phyloP scores from a whole-genome alignment of 2,888 invertebrate genomes.

The Drosophila barbarae region DNA sequence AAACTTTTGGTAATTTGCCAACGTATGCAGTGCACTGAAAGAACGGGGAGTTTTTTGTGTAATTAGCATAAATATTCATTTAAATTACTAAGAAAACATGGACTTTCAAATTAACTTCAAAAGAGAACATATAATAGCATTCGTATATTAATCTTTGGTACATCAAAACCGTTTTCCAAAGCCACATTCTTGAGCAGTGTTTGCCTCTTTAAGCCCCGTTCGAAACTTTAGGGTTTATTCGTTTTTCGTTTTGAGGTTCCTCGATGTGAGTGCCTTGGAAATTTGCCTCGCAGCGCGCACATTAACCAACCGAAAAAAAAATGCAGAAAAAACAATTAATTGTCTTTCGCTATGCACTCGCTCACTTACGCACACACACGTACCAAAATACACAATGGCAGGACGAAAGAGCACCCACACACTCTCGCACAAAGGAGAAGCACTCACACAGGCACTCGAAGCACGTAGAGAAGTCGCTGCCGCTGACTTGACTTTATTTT shows the following conservation, averaged over 20 bases:
- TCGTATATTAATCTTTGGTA: neutral
- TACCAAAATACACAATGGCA: conserved; percentile 24
- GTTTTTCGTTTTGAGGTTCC: conserved; percentile 26
- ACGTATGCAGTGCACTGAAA: conserved; percentile 19
- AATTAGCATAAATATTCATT: neutral
- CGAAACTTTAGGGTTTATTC: conserved; percentile 27
- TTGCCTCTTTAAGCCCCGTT: conserved; percentile 19
- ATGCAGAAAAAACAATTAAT: conserved; percentile 63
- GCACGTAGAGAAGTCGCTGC: conserved; percentile 58
- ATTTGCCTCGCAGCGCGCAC: conserved; percentile 40
- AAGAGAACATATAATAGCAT: too few relatives aligned
- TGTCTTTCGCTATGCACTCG: conserved; percentile 65
- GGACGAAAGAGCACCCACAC: conserved; percentile 47
- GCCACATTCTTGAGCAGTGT: neutral
- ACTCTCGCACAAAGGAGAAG: conserved; percentile 19
- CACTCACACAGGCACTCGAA: conserved; percentile 60
- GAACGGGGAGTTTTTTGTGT: conserved; percentile 11
- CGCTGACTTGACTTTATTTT: conserved; percentile 71
- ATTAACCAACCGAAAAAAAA: conserved; percentile 27
- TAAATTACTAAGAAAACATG: too few relatives aligned
- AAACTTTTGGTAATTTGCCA: conserved; percentile 38
- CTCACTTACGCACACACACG: conserved; percentile 26
- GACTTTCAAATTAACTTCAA: neutral
- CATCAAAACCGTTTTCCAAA: too few relatives aligned
- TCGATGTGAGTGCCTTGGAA: conserved; percentile 34